Percentiles rank a stretch among this genome's conserved stretches.
phyloP scores from a whole-genome alignment of 1,140 invertebrate genomes.

The Carcinoscorpius rotundicauda region DNA sequence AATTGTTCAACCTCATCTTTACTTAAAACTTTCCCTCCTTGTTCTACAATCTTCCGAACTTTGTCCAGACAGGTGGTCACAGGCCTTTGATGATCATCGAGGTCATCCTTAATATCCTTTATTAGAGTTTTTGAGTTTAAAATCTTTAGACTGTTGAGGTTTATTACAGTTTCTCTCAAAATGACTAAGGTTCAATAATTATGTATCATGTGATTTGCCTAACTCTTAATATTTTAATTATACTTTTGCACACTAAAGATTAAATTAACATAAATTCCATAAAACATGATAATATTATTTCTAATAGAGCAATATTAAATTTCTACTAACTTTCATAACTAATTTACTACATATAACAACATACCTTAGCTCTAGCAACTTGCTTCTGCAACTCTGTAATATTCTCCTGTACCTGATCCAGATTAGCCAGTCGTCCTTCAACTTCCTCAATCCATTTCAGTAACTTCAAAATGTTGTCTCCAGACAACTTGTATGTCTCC shows the following conservation, averaged over 20 bases:
- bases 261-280: too few species aligned
- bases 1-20: constrained; percentile 72
- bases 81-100: constrained; percentile 70
- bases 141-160: background rate
- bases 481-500: constrained; percentile 82
- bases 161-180: too few species aligned
- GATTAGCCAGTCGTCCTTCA: constrained; percentile 71
- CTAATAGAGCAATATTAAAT: too few species aligned
- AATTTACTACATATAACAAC: background rate
- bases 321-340: too few species aligned
- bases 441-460: constrained; percentile 75
- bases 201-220: too few species aligned
- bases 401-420: constrained; percentile 76
- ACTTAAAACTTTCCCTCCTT: constrained; percentile 75
- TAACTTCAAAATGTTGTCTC: constrained; percentile 66
- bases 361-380: constrained; percentile 71
- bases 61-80: constrained; percentile 79
- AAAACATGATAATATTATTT: too few species aligned
- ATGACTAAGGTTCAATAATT: too few species aligned
- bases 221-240: too few species aligned
- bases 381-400: constrained; percentile 75
- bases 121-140: too few species aligned
- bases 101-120: constrained; percentile 78
- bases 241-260: too few species aligned
- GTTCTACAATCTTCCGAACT: constrained; percentile 75